Base-by-base conservation (phyloP, 2,113 vertebrate genomes). In the Lamprotornis superbus region DNA sequence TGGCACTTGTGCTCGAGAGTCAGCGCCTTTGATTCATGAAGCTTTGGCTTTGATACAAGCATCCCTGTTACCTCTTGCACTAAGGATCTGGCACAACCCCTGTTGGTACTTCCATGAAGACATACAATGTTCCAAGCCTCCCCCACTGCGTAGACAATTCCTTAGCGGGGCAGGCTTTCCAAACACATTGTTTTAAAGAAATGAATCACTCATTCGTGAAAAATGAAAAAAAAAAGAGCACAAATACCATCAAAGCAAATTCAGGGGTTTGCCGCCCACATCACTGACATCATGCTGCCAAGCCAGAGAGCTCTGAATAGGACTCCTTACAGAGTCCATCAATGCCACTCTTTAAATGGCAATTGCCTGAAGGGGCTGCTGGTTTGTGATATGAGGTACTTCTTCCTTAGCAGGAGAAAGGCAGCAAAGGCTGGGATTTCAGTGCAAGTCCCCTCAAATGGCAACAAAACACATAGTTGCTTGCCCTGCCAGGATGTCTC, bases 221-320 rank as follows among this genome's bases (percentile, higher is more conserved):
- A 97, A 96, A 97, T 94, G 76, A 88, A 86, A 95, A 94, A 96
- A 94, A 95, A 97, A 97, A 93, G 88, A 94, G 93, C 94, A 96
- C 93, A 95, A 96, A 96, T 96, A 96, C 93, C 94, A 97, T 97
- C 96, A 97, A 96, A 97, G 95, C 56, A 95, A 96, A 94, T 95
- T 93, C 90, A 47, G 83, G 44, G 64, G 69, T 94, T 92, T 95
- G 90, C 95, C 94, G 95, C 93, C 96, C 95, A 96, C 96, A 93
- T 96, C 92, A 96, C 92, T 96, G 96, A 97, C 94, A 95, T 97
- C 95, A 96, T 95, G 92, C 95, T 96, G 92, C 95, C 95, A 96
- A 96, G 95, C 88, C 68, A 90, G 90, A 55, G 94, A 96, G 86
- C 28, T 5, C 69, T 96, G 96, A 97, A 95, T 96, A 95, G 89